Percentiles rank a stretch among this genome's conserved stretches.
Conservation (phyloP, 2,888 invertebrate species). For the Diplazon laetatorius region DNA sequence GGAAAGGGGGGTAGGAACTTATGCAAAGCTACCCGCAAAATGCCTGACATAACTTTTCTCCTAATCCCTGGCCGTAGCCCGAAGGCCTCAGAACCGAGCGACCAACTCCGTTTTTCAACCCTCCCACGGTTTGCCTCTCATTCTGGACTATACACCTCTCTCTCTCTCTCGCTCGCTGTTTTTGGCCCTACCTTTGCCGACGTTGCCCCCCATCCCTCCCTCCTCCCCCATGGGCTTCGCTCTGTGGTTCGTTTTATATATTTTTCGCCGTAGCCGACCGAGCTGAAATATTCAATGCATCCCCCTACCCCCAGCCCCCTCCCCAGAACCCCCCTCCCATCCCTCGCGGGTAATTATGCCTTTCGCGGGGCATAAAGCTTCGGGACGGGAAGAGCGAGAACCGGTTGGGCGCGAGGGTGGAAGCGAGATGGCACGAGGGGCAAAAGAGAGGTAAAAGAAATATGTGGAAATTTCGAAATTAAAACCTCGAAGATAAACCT, state of each 20-base stretch:
- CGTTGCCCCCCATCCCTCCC: too few species aligned
- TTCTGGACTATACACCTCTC: slow-evolving; percentile 23
- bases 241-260: slow-evolving; percentile 68
- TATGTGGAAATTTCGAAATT: slow-evolving; percentile 70
- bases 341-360: slow-evolving; percentile 77
- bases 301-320: too few species aligned
- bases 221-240: slow-evolving; percentile 50
- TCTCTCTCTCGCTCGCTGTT: slow-evolving; percentile 12
- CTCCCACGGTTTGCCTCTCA: slow-evolving; percentile 47
- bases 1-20: slow-evolving; percentile 73
- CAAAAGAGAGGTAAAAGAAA: slow-evolving; percentile 42
- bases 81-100: slow-evolving; percentile 69
- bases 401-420: slow-evolving; percentile 20
- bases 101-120: slow-evolving; percentile 61
- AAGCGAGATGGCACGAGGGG: slow-evolving; percentile 21
- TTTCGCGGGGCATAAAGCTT: slow-evolving; percentile 68
- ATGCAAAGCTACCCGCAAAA: slow-evolving; percentile 80
- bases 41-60: slow-evolving; percentile 77
- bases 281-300: slow-evolving; percentile 77
- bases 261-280: slow-evolving; percentile 66
- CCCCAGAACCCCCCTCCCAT: too few species aligned
- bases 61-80: slow-evolving; percentile 75
- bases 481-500: slow-evolving; percentile 74
- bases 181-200: slow-evolving; percentile 15
- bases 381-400: slow-evolving; percentile 51